A percentile compares a stretch with the other conserved stretches of the same genome.
Evolutionary conservation across 2,888 invertebrate genomes (phyloP).

Genomic region (Pristionchus mayeri): DNA sequence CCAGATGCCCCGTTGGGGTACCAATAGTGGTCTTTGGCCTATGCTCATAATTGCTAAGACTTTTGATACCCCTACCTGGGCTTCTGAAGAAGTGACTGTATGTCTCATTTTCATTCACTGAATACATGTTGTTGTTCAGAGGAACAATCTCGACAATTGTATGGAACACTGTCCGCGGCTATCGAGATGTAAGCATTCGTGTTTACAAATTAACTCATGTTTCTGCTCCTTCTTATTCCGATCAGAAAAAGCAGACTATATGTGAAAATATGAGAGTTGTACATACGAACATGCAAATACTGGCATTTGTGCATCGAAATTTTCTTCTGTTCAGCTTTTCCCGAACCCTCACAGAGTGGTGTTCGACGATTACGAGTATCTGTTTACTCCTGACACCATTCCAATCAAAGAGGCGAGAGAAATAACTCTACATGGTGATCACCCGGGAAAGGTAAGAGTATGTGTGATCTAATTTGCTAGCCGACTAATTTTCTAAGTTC

Average conservation of each 20-base stretch:
- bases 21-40: too few relatives aligned
- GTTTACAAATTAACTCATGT: too few relatives aligned
- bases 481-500: too few relatives aligned
- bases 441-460: not conserved
- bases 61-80: too few relatives aligned
- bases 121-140: not conserved
- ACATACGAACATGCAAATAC: too few relatives aligned
- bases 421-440: not conserved
- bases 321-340: not conserved
- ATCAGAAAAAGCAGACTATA: too few relatives aligned
- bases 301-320: not conserved
- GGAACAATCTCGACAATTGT: not conserved
- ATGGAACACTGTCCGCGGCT: conserved; percentile 1
- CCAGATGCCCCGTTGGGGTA: too few relatives aligned
- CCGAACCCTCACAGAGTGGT: not conserved
- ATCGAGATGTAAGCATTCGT: not conserved
- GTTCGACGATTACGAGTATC: not conserved
- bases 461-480: too few relatives aligned
- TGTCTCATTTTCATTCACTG: too few relatives aligned
- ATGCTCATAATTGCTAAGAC: too few relatives aligned
- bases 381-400: not conserved
- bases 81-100: not conserved
- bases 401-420: not conserved
- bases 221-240: too few relatives aligned
- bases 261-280: too few relatives aligned